Conservation (phyloP, 2,888 invertebrate species). For the Argyresthia albistria region DNA sequence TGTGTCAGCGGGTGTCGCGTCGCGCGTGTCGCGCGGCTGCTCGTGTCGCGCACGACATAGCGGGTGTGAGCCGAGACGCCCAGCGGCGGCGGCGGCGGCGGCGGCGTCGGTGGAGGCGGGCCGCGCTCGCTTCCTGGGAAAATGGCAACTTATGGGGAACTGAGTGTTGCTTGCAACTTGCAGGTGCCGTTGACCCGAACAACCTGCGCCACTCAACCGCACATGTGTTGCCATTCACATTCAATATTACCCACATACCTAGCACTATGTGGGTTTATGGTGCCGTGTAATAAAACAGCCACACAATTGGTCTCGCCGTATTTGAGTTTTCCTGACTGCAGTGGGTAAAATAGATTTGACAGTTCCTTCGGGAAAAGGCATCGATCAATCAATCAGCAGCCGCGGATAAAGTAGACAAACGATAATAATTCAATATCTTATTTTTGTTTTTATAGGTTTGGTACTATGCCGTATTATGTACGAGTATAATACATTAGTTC, state of each 20-base stretch:
- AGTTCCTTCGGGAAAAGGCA: no score
- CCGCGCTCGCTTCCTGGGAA: slow-evolving; percentile 57
- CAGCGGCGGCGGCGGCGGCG: slow-evolving; percentile 18
- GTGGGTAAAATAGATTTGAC: no score
- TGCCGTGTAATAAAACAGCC: slow-evolving; percentile 2
- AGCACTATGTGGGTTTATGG: slow-evolving; percentile 6
- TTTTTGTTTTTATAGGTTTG: no score
- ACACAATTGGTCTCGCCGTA: neutral
- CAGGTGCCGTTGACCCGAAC: slow-evolving; percentile 57
- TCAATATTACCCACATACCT: slow-evolving; percentile 46
- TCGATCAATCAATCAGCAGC: no score
- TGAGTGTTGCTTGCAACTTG: slow-evolving; percentile 51
- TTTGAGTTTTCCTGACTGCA: no score
- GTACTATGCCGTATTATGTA: no score
- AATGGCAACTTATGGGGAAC: slow-evolving; percentile 68
- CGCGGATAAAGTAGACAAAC: no score
- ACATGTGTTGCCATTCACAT: slow-evolving; percentile 54
- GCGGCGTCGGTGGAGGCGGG: slow-evolving; percentile 1
- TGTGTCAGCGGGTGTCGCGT: slow-evolving; percentile 20
- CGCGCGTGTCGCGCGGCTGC: slow-evolving; percentile 21
- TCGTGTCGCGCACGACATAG: slow-evolving; percentile 1
- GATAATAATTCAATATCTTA: no score
- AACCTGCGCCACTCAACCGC: slow-evolving; percentile 42
- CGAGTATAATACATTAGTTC: no score
- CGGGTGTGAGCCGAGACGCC: no score